Conservation (phyloP, 1,140 invertebrate genomes). For the Cyrtorhinus lividipennis region DNA sequence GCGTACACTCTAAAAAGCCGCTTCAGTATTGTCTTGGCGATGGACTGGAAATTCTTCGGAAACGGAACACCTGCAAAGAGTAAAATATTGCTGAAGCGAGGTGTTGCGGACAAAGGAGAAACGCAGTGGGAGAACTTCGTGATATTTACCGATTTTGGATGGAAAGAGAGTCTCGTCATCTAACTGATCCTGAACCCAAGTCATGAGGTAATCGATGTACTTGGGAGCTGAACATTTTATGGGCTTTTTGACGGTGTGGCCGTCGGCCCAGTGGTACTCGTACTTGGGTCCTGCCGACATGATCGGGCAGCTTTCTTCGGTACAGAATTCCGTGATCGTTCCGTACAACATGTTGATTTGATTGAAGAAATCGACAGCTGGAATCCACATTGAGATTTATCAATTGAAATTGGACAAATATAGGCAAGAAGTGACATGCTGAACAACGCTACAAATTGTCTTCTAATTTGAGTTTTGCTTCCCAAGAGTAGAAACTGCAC, state of each 20-base stretch:
- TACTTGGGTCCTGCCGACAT: conserved; percentile 98
- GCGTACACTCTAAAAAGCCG: conserved; percentile 97
- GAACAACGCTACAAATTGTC: background rate
- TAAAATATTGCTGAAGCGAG: background rate
- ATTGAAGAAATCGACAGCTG: conserved; percentile 98
- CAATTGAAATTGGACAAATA: conserved; percentile 12
- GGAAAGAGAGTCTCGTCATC: conserved; percentile 98
- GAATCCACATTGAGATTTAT: conserved; percentile 28
- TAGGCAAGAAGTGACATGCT: too few relatives aligned
- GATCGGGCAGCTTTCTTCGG: conserved; percentile 91
- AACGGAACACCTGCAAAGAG: conserved; percentile 73
- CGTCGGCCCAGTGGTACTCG: conserved; percentile 99
- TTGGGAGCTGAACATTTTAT: conserved; percentile 99
- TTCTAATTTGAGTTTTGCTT: conserved; percentile 6
- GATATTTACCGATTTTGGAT: conserved; percentile 99
- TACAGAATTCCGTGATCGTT: conserved; percentile 98
- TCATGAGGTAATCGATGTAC: conserved; percentile 99
- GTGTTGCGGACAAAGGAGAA: conserved; percentile 4
- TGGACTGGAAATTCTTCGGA: conserved; percentile 92
- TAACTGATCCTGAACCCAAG: conserved; percentile 98
- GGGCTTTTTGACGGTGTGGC: conserved; percentile 94
- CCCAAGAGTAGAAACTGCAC: too few relatives aligned
- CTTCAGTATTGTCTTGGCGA: conserved; percentile 97
- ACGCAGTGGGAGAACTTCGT: background rate
- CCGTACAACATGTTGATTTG: conserved; percentile 99